Percentiles rank a stretch among this genome's conserved stretches.
phyloP scores from a whole-genome alignment of 2,113 vertebrate species.

The Peromyscus maniculatus region DNA sequence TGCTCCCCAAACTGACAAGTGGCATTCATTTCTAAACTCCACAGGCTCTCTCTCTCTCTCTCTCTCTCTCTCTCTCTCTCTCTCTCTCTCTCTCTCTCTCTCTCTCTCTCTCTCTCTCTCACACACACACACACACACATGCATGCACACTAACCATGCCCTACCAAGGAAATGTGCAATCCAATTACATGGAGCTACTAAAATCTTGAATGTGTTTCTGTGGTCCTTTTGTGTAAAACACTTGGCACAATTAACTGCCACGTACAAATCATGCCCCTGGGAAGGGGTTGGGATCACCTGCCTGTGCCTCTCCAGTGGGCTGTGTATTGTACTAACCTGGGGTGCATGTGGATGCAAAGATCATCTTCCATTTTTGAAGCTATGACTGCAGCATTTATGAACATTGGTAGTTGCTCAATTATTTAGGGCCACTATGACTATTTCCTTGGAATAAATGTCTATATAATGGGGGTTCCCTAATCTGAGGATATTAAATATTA shows the following conservation, averaged over 20 bases:
- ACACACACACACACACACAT: background rate
- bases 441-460: background rate
- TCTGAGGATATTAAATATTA: background rate
- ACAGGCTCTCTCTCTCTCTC: background rate
- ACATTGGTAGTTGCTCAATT: background rate
- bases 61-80: too few relatives aligned
- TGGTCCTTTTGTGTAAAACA: background rate
- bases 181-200: background rate
- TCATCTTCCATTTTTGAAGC: background rate
- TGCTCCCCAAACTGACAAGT: background rate
- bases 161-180: background rate
- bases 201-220: background rate
- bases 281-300: background rate
- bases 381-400: background rate
- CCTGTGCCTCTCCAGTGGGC: background rate
- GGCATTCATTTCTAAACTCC: background rate
- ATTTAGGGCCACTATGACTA: background rate
- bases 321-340: background rate
- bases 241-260: background rate
- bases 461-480: background rate
- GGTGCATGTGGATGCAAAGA: rapidly evolving
- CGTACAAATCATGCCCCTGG: background rate
- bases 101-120: too few relatives aligned
- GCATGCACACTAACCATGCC: background rate
- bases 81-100: too few relatives aligned